Percentiles rank a stretch among this genome's conserved stretches.
These are phyloP conservation scores for Tribolium madens DNA, from an alignment of 1,140 invertebrate genomes.

Conservation along the genomic window DNA sequence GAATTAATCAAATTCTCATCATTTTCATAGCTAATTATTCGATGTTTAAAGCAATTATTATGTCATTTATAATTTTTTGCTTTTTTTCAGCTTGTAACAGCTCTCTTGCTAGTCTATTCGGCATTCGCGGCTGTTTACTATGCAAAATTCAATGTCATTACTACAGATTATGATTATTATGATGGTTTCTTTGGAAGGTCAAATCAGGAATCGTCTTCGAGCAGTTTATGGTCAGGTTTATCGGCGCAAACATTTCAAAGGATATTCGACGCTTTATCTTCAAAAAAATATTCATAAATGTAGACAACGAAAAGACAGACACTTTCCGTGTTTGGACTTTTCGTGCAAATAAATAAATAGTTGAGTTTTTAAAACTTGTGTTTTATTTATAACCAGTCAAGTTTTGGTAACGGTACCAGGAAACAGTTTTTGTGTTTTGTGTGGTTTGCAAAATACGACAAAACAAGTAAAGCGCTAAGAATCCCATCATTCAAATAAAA, in stretches of 20 bases:
- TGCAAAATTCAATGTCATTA: constrained; percentile 84
- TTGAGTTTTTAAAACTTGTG: not conserved
- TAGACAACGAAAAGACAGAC: constrained; percentile 16
- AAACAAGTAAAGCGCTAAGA: not conserved
- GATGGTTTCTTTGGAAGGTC: constrained; percentile 69
- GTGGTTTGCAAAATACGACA: constrained; percentile 19
- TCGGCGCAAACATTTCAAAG: constrained; percentile 62
- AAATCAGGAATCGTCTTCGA: constrained; percentile 51
- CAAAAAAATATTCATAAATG: constrained; percentile 63
- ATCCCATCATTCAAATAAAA: not conserved
- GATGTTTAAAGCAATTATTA: constrained; percentile 32
- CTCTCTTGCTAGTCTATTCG: constrained; percentile 82
- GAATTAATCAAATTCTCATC: constrained; percentile 35
- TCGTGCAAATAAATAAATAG: constrained; percentile 31
- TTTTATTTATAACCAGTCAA: constrained; percentile 27
- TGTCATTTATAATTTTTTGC: constrained; percentile 41
- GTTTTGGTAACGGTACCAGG: constrained; percentile 13
- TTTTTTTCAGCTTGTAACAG: constrained; percentile 78
- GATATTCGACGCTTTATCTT: constrained; percentile 64
- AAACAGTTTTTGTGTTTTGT: constrained; percentile 27
- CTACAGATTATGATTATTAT: constrained; percentile 79
- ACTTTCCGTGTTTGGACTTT: constrained; percentile 14
- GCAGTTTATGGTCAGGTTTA: constrained; percentile 61
- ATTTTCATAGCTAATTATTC: constrained; percentile 40
- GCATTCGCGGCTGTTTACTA: constrained; percentile 87